A percentile compares a stretch with the other conserved stretches of the same genome.
Evolutionary conservation across 2,888 invertebrate genomes (phyloP).

Genomic region (Perdita meconis): DNA sequence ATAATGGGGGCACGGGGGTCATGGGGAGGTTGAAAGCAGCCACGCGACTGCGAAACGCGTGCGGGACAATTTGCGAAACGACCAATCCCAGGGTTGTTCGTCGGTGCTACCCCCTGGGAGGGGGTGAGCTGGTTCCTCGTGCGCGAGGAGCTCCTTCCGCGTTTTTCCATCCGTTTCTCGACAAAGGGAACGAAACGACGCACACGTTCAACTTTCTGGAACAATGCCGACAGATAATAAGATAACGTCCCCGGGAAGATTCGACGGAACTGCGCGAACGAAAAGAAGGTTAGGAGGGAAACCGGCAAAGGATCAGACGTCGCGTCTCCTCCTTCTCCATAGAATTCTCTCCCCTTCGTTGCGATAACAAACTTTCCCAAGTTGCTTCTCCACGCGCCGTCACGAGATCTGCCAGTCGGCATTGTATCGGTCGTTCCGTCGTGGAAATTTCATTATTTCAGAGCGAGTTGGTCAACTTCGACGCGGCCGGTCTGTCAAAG

Average conservation of each 20-base stretch:
- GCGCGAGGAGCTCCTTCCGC: not conserved
- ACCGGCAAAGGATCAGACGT: not conserved
- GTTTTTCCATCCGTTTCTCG: not conserved
- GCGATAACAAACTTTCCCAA: conserved; percentile 40
- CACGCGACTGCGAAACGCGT: conserved; percentile 1
- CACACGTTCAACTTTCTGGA: conserved; percentile 31
- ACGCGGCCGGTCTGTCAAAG: not conserved
- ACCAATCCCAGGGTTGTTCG: not conserved
- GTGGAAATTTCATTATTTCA: conserved; percentile 34
- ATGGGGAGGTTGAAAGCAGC: not conserved
- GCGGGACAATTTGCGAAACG: conserved; percentile 29
- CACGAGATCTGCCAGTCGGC: conserved; percentile 9
- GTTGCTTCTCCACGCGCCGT: conserved; percentile 16
- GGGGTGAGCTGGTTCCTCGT: conserved; percentile 12
- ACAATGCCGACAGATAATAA: conserved; percentile 48
- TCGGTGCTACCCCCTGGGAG: not conserved
- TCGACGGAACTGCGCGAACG: conserved; percentile 8
- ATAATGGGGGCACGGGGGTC: too few species aligned
- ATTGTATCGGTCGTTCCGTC: not conserved
- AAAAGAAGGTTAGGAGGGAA: conserved; percentile 23
- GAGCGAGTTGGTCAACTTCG: not conserved
- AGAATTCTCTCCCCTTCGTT: conserved; percentile 4
- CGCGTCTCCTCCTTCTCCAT: not conserved
- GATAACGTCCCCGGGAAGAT: conserved; percentile 36
- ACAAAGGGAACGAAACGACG: conserved; percentile 1